Conservation (phyloP, 1,140 invertebrate genomes). For the Atta texana region DNA sequence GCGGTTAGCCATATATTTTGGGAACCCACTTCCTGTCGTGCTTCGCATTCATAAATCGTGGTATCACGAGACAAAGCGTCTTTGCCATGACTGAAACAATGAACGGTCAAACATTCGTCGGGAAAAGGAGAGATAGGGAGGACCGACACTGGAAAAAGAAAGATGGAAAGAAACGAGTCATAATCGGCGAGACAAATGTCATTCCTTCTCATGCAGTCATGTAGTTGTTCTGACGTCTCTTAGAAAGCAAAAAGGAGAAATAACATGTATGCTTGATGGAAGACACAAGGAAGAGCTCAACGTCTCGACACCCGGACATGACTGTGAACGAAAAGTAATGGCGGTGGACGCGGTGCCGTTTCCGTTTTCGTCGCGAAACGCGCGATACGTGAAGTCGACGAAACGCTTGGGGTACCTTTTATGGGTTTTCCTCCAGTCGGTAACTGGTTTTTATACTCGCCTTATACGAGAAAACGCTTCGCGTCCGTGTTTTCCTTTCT, state of each 20-base stretch:
- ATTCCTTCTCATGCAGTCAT: conserved; percentile 22
- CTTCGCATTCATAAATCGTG: conserved; percentile 52
- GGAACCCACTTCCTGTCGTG: conserved; percentile 19
- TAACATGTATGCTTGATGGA: background rate
- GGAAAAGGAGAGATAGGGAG: background rate
- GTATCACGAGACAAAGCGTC: conserved; percentile 3
- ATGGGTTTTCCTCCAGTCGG: conserved; percentile 41
- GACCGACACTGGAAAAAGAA: background rate
- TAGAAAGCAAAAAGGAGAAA: conserved; percentile 33
- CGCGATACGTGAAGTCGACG: background rate
- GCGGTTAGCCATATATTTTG: conserved; percentile 27
- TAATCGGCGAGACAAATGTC: conserved; percentile 71
- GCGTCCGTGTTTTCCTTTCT: conserved; percentile 45
- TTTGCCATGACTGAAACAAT: conserved; percentile 55
- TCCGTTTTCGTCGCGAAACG: conserved; percentile 65
- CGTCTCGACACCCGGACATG: background rate
- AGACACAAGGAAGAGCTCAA: background rate
- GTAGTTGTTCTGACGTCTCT: background rate
- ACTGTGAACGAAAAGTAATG: conserved; percentile 58
- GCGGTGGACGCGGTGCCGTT: conserved; percentile 20
- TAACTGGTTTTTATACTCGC: conserved; percentile 61
- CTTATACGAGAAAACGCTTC: conserved; percentile 60
- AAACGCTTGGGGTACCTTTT: conserved; percentile 56
- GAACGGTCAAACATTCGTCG: conserved; percentile 43
- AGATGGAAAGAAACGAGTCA: conserved; percentile 28